Conservation (phyloP, 1,140 invertebrate species). For the Thereuonema tuberculata region DNA sequence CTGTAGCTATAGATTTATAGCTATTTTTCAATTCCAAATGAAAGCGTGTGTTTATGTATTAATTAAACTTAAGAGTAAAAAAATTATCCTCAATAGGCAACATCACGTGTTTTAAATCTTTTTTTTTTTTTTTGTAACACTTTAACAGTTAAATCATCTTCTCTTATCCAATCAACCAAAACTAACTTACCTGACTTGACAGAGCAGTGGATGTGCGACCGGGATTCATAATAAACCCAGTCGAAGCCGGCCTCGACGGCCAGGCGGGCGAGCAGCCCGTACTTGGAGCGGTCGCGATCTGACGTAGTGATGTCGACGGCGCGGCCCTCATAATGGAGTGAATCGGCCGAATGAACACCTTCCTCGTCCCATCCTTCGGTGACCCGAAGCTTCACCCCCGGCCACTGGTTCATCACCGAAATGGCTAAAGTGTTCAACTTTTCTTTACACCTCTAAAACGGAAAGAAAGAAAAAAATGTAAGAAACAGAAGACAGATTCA, state of each 20-base stretch:
- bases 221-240: constrained; percentile 94
- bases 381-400: constrained; percentile 75
- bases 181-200: constrained; percentile 88
- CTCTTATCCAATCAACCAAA: too few relatives aligned
- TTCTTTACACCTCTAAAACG: constrained; percentile 80
- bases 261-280: constrained; percentile 88
- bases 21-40: too few relatives aligned
- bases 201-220: constrained; percentile 90
- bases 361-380: constrained; percentile 92
- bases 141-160: too few relatives aligned
- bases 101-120: too few relatives aligned
- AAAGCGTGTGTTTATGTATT: too few relatives aligned
- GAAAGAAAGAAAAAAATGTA: constrained; percentile 12
- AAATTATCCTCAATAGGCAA: too few relatives aligned
- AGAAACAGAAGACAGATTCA: neutral
- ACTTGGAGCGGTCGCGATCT: constrained; percentile 79
- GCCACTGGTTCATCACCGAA: constrained; percentile 96
- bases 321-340: constrained; percentile 87
- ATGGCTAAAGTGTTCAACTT: constrained; percentile 87
- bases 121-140: too few relatives aligned
- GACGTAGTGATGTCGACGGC: constrained; percentile 91
- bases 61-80: too few relatives aligned
- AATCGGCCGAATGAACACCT: constrained; percentile 56
- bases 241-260: constrained; percentile 95
- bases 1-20: too few relatives aligned